Base-by-base conservation (phyloP, 2,113 vertebrate species). In the Crotophaga sulcirostris region DNA sequence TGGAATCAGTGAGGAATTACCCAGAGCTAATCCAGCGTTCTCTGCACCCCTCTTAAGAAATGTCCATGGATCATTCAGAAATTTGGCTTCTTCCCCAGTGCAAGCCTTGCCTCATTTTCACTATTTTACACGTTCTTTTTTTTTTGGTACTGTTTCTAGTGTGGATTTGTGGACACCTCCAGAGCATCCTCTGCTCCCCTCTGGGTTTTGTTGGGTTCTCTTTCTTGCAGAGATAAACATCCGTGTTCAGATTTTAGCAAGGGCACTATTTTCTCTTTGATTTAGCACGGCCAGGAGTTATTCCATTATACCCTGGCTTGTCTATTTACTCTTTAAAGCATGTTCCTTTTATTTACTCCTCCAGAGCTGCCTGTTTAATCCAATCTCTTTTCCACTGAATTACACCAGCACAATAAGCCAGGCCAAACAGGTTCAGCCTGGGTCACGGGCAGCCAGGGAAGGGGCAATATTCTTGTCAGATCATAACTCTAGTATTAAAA, bases 311-410 rank as follows among this genome's bases (percentile, higher is more conserved):
- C 16, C 23, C 84, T 73, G 80, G 40, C 86, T 91, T 97, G 94
- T 96, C 94, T 97, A 87, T 97, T 96, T 97, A 94, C 93, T 91
- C 95, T 97, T 93, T 91, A 93, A 94, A 97, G 90, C 88, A 86
- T 70, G 92, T 84, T 77, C 81, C 84, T 94, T 96, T 90, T 94
- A 92, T 96, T 97, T 96, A 79, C 81, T 90, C 68, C 62, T 94
- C 63, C 66, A 51, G 88, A 86, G 79, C 93, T 94, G 77, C 92
- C 81, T 72, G 76, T 91, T 96, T 96, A 95, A 97, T 96, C 96
- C 93, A 88, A 89, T 94, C 90, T 96, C 79, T 96, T 96, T 97
- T 97, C 96, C 94, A 96, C 81, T 86, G 94, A 95, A 97, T 97
- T 95, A 94, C 90, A 91, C 93, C 18, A 75, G 80, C 81, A 97